Evolutionary conservation across 2,797 vertebrate species (phyloP), one percentile per base, ranked within the genome.

Genomic region (Capromys pilorides): DNA sequence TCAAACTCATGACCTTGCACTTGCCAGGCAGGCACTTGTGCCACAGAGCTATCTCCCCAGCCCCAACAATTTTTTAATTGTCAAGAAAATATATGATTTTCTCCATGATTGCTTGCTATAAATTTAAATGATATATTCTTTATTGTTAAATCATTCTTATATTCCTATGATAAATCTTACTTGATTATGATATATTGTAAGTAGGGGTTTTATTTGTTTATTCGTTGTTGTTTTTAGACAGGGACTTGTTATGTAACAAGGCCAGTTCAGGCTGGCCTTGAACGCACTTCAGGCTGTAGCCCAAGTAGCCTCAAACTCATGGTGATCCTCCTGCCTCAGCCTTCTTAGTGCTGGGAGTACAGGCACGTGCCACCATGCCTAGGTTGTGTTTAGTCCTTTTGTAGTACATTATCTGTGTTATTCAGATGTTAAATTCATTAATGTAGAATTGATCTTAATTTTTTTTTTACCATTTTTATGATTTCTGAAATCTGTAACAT

Each of bases 391-490:
- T 57, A 77, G 79, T 88, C 73, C 66, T 90, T 78, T 36, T 64
- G 5, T 45, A 77, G 24, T 41, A n/a, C n/a, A 13, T 85, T 82
- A 84, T 22, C 49, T 19, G 22, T 79, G 16, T 81, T 36, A 59
- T 75, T 90, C 73, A 73, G 26, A 33, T 80, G 64, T 93, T 93
- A 89, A 51, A 84, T 94, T 83, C 33, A 77, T 69, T 69, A 75
- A 1, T 28, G 28, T 83, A 26, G 91, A 84, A 81, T 84, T 85
- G 41, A 54, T 67, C 26, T 57, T 82, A 69, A 62, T 79, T 80
- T 69, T 39, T n/a, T 89, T 95, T 92, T 85, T 69, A 66, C 22
- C 49, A 33, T 83, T 84, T 91, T 94, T 93, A 78, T 54, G 22
- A 13, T 83, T 96, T 81, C 81, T 91, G 80, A 81, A 84, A 36